Base-by-base conservation (phyloP, 2,113 vertebrate species). In the Fregata magnificens region DNA sequence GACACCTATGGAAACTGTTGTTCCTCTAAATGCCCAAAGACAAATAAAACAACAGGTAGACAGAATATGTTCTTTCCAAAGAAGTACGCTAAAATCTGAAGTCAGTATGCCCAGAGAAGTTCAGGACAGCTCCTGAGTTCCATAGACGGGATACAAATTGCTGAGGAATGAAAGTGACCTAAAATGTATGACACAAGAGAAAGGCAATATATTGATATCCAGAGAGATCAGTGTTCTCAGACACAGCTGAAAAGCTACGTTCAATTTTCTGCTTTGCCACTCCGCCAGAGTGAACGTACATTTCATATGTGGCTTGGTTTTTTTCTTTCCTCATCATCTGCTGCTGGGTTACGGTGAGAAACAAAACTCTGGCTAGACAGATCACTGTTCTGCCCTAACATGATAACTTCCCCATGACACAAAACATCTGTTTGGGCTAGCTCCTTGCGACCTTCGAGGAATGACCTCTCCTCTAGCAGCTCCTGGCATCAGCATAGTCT, bases 401-500 rank as follows among this genome's bases (percentile, higher is more conserved):
- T 5, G 9, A 4, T 21, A 71, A 66, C 28, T 40, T 53, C 12
- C 9, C 15, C 2, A 0, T 24, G 17, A 49, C 20, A 80, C 10
- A 69, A 49, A 77, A 2, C 5, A 29, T 28, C 31, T 71, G 8
- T 34, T 29, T 34, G 8, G 29, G 25, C n/a, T 42, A 20, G 0
- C 3, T 52, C 25, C 13, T 65, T 40, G 11, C 0, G 2, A 21
- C 4, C 5, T 42, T 62, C 0, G 0, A 53, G 65, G 22, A 89
- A 69, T 11, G 72, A 61, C 1, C 0, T 87, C 16, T 44, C 11
- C 40, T 66, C 45, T 22, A 7, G 6, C 34, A 16, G 1, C 5
- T 44, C 42, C 10, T 59, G 7, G 2, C 13, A 85, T 36, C 7
- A 53, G 3, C 29, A 44, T 1, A 56, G 9, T 5, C 20, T 72